Percentiles rank a stretch among this genome's conserved stretches.
phyloP scores from a whole-genome alignment of 1,140 invertebrate genomes.

The Apis florea region DNA sequence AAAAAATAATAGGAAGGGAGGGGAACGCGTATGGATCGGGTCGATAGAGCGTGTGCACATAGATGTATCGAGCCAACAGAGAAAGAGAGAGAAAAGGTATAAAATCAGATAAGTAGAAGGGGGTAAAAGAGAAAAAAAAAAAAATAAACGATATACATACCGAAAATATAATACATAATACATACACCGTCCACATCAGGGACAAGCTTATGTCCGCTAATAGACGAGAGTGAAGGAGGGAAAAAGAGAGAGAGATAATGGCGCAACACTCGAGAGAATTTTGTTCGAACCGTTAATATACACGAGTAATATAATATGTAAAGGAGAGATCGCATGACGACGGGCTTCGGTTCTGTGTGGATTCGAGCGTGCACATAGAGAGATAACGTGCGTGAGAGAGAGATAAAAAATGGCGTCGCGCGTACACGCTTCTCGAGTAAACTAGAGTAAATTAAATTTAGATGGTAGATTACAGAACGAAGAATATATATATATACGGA shows the following conservation, averaged over 20 bases:
- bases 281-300: background rate
- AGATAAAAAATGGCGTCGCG: background rate
- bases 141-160: constrained; percentile 14
- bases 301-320: too few relatives aligned
- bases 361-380: background rate
- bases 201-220: constrained; percentile 50
- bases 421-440: constrained; percentile 38
- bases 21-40: background rate
- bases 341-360: constrained; percentile 26
- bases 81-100: background rate
- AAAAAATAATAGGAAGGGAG: background rate
- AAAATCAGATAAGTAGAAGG: background rate
- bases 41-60: background rate
- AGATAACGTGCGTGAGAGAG: background rate
- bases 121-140: background rate
- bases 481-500: constrained; percentile 37
- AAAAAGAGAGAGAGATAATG: background rate
- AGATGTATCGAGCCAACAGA: background rate
- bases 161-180: constrained; percentile 46
- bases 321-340: background rate
- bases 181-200: constrained; percentile 63
- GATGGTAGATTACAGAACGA: constrained; percentile 50
- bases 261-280: background rate
- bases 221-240: constrained; percentile 14
- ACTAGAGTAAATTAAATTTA: constrained; percentile 37